Percentiles rank a stretch among this genome's conserved stretches.
These are phyloP conservation scores for Sus cebifrons DNA, from an alignment of 2,797 vertebrate species.

Conservation along the genomic window DNA sequence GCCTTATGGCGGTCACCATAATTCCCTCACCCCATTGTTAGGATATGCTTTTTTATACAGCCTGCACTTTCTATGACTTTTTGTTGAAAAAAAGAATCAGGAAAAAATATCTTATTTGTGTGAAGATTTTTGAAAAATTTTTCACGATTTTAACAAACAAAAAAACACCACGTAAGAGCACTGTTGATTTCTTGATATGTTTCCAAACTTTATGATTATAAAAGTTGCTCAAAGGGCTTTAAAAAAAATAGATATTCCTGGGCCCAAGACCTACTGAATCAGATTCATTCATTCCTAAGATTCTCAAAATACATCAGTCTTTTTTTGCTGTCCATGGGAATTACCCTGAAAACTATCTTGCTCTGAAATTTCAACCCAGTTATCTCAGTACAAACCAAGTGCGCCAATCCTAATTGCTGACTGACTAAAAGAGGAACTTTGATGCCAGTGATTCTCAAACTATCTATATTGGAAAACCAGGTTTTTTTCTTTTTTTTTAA, in stretches of 20 bases:
- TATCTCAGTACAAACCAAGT: neutral
- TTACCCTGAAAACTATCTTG: slow-evolving; percentile 45
- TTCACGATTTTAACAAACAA: slow-evolving; percentile 1
- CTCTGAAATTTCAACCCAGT: slow-evolving; percentile 7
- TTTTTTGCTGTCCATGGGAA: neutral
- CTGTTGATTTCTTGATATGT: neutral
- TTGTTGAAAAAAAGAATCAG: neutral
- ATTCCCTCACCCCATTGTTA: neutral
- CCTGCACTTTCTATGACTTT: neutral
- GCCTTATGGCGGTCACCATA: neutral
- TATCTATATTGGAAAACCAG: neutral
- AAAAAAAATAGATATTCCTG: neutral
- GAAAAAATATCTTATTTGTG: neutral
- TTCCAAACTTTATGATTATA: neutral
- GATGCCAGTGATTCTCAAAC: neutral
- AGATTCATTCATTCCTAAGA: neutral
- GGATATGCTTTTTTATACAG: neutral
- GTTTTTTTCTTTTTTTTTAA: neutral
- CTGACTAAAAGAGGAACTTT: neutral
- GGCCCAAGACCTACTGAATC: neutral
- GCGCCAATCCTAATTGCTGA: neutral
- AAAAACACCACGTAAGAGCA: neutral
- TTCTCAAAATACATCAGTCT: neutral
- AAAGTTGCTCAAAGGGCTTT: neutral
- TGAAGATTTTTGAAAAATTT: slow-evolving; percentile 16